phyloP scores from a whole-genome alignment of 2,888 invertebrate species.

The Scaptomyza parva region DNA sequence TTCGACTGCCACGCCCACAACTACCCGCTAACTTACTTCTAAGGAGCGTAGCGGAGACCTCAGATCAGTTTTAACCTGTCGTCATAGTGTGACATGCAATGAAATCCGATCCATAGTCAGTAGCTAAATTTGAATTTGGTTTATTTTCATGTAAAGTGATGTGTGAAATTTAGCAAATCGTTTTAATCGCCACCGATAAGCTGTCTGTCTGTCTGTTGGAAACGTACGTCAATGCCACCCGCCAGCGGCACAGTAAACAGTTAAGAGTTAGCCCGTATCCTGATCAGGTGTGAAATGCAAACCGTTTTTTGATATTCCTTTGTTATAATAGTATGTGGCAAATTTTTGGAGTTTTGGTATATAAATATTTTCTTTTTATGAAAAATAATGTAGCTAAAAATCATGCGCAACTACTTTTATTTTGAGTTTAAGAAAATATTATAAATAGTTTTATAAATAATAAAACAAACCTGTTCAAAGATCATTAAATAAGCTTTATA shows the following conservation, averaged over 20 bases:
- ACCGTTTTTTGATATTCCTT: background rate
- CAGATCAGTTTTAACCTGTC: background rate
- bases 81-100: conserved; percentile 10
- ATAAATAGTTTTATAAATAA: background rate
- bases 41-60: conserved; percentile 24
- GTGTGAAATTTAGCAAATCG: conserved; percentile 82
- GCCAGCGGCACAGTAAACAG: conserved; percentile 29
- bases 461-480: background rate
- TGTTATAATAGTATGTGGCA: background rate
- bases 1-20: conserved; percentile 41
- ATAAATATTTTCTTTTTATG: background rate
- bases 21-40: background rate
- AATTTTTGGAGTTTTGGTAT: too few relatives aligned
- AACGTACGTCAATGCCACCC: conserved; percentile 47
- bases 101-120: conserved; percentile 24
- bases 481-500: background rate
- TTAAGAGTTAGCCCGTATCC: conserved; percentile 34
- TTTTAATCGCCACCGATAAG: conserved; percentile 70
- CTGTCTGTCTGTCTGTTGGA: conserved; percentile 50
- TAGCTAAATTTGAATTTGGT: conserved; percentile 49
- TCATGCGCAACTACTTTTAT: background rate
- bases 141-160: conserved; percentile 72
- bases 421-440: background rate
- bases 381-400: background rate
- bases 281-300: conserved; percentile 49